phyloP scores from a whole-genome alignment of 2,888 invertebrate species.

The Deladenus siricidicola region DNA sequence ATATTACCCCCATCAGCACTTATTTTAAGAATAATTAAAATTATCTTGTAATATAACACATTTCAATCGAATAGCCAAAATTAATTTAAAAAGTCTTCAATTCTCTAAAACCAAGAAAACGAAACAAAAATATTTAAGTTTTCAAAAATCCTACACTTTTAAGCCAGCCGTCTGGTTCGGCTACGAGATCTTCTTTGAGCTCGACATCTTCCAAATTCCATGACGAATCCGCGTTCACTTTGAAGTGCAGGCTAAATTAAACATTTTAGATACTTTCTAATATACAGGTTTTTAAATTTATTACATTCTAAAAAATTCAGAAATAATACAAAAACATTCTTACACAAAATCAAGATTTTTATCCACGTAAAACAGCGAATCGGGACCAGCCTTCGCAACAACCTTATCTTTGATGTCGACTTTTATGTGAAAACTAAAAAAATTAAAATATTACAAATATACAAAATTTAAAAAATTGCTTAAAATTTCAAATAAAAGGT shows the following conservation, averaged over 20 bases:
- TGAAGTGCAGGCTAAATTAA: background rate
- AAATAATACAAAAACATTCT: background rate
- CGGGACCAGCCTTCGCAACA: background rate
- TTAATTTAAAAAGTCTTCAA: background rate
- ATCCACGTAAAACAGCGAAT: background rate
- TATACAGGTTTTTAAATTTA: too few species aligned
- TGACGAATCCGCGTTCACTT: background rate
- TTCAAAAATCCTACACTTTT: background rate
- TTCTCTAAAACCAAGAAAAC: background rate
- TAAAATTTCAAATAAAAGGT: background rate
- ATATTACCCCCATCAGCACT: too few species aligned
- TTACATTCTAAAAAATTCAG: too few species aligned
- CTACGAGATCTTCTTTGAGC: background rate
- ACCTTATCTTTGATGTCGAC: background rate
- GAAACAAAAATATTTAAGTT: background rate
- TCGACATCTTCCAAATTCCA: background rate
- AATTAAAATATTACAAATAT: background rate
- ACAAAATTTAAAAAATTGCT: background rate
- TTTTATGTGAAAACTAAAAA: conserved; percentile 5
- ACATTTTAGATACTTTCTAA: background rate
- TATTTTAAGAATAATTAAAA: too few species aligned
- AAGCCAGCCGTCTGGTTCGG: background rate
- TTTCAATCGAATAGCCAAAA: background rate
- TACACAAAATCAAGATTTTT: background rate
- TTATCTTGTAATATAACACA: too few species aligned